Percentiles rank a stretch among this genome's conserved stretches.
phyloP scores from a whole-genome alignment of 2,888 invertebrate genomes.

The Ethmia dodecea region DNA sequence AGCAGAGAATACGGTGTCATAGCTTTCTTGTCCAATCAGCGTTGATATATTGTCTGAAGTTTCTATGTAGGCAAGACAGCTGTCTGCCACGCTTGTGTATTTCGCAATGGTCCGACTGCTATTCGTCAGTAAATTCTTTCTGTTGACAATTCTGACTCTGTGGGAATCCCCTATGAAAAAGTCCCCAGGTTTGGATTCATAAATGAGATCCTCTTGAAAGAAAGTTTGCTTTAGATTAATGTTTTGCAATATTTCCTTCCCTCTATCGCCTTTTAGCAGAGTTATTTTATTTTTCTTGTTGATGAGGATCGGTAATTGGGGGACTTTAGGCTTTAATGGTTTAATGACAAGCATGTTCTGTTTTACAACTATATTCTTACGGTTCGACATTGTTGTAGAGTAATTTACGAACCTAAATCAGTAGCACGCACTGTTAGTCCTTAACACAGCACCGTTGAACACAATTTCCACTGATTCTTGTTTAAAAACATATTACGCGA shows the following conservation, averaged over 20 bases:
- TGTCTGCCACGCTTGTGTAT: constrained; percentile 16
- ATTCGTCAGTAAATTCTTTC: constrained; percentile 33
- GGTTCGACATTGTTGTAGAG: too few relatives aligned
- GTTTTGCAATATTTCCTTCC: neutral
- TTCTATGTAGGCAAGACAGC: constrained; percentile 24
- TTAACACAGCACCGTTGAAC: too few relatives aligned
- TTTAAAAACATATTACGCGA: too few relatives aligned
- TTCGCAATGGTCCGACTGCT: constrained; percentile 40
- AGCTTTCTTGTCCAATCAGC: constrained; percentile 54
- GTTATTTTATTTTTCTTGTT: constrained; percentile 12
- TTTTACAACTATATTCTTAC: neutral
- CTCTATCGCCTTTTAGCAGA: constrained; percentile 7
- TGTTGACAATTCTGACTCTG: constrained; percentile 28
- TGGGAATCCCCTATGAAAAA: constrained; percentile 38
- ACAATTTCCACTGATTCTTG: too few relatives aligned
- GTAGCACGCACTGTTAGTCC: too few relatives aligned
- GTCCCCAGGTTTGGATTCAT: constrained; percentile 33
- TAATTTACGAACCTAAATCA: too few relatives aligned
- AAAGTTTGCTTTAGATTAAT: constrained; percentile 8
- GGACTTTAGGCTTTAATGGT: neutral
- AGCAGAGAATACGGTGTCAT: constrained; percentile 44
- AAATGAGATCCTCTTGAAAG: constrained; percentile 39
- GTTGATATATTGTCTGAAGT: constrained; percentile 43
- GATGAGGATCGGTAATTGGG: constrained; percentile 9
- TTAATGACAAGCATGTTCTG: constrained; percentile 7